Evolutionary conservation across 2,888 invertebrate genomes (phyloP).

Genomic region (Plemyria rubiginata): DNA sequence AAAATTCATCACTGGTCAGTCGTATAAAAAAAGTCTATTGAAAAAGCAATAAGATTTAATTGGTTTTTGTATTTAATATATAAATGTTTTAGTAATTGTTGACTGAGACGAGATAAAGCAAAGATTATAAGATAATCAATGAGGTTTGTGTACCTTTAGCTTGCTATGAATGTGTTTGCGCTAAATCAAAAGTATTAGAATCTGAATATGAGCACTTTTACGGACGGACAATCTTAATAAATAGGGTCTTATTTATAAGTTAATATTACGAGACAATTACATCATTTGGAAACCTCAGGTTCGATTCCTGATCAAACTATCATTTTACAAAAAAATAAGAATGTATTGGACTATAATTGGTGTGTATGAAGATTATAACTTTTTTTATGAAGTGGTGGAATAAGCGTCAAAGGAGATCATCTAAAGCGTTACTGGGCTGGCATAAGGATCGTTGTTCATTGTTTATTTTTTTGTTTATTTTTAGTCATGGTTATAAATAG

Average conservation of each 20-base stretch:
- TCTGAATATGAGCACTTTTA: conserved; percentile 32
- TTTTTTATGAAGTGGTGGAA: too few species aligned
- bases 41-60: too few species aligned
- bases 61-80: too few species aligned
- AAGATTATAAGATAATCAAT: neutral
- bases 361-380: too few species aligned
- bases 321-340: neutral
- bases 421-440: neutral
- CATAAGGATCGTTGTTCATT: neutral
- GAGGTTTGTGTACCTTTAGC: neutral
- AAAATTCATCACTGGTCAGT: too few species aligned
- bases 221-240: conserved; percentile 4
- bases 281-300: conserved; percentile 23
- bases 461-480: too few species aligned
- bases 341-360: too few species aligned
- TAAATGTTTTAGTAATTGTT: neutral
- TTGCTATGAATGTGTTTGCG: conserved; percentile 17
- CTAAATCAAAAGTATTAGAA: neutral
- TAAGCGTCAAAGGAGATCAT: too few species aligned
- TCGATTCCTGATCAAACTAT: conserved; percentile 30
- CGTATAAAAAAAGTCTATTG: too few species aligned
- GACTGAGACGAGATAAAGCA: neutral
- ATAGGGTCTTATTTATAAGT: conserved; percentile 1
- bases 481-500: too few species aligned
- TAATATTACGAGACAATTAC: neutral